phyloP scores from a whole-genome alignment of 2,113 vertebrate species.

The Syngnathus scovelli region DNA sequence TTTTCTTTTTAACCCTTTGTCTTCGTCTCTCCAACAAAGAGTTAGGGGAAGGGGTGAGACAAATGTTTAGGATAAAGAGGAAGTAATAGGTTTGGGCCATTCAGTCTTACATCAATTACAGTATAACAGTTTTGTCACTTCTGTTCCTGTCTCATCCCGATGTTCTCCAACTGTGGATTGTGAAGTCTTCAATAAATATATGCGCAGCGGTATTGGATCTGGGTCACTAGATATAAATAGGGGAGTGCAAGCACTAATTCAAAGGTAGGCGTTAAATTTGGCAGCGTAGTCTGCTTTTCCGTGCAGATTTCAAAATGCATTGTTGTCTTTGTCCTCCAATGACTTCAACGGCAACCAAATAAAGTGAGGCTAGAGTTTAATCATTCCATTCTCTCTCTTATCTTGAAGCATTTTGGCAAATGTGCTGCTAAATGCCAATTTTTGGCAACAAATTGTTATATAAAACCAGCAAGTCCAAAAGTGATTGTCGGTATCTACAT shows the following conservation, averaged over 20 bases:
- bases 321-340: neutral
- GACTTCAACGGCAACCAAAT: neutral
- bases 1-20: no score
- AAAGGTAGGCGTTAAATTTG: neutral
- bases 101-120: neutral
- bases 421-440: neutral
- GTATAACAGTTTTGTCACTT: neutral
- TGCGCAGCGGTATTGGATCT: neutral
- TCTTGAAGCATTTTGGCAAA: neutral
- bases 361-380: neutral
- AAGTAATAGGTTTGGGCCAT: neutral
- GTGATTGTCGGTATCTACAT: neutral
- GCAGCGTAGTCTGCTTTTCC: neutral
- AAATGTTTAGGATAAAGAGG: no score
- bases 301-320: no score
- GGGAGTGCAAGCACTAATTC: neutral
- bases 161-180: neutral
- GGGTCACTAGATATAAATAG: slow-evolving; percentile 1
- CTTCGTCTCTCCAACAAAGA: no score
- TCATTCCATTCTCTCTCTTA: neutral
- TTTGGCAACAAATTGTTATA: neutral
- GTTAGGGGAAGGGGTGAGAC: no score
- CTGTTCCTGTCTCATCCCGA: neutral
- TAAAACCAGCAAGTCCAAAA: neutral
- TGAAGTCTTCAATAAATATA: neutral